Base-by-base conservation (phyloP, 1,140 invertebrate genomes). In the Acarapis woodi region DNA sequence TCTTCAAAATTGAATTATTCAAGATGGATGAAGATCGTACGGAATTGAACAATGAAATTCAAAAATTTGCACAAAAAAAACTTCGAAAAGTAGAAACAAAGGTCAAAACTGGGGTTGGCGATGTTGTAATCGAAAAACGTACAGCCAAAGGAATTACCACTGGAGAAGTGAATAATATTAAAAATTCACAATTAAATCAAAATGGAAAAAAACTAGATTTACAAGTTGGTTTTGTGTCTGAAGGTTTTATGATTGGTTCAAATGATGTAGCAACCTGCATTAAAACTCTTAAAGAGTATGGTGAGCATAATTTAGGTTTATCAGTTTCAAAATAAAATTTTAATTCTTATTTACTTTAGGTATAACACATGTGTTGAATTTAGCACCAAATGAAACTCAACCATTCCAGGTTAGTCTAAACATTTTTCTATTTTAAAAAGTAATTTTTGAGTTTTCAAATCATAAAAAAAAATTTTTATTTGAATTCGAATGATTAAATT, bases 191-290 rank as follows among this genome's bases (percentile, higher is more conserved):
- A 29, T 30, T 24, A 31, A 32, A 8, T 34, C 32, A 35, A 9
- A 5, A 3, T 4, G 21, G 16, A 10, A 38, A 33, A 14, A 44
- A 44, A 31, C 42, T 43, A 2, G 43, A 44, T 25, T 37, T 44
- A n/a, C 43, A 44, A 35, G 41, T 44, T 26, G 43, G 43, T 15
- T 20, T 44, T 8, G 35, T 44, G 8, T 25, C 43, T 21, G 41
- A 40, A 8, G 43, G 43, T 9, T 32, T 44, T 14, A 14, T 44
- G 16, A 44, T 44, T 22, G 35, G 43, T 6, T 82, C 78, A 1
- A 78, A 85, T 57, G 79, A 85, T 60, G 73, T 76, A 42, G 66
- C 67, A 22, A 57, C 50, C 24, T 58, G 63, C 29, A 36, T 52
- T 18, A 54, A 61, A 32, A 57, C 74, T 22, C 53, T 83, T 22